Evolutionary conservation across 2,888 invertebrate genomes (phyloP).

Genomic region (Hyles lineata): DNA sequence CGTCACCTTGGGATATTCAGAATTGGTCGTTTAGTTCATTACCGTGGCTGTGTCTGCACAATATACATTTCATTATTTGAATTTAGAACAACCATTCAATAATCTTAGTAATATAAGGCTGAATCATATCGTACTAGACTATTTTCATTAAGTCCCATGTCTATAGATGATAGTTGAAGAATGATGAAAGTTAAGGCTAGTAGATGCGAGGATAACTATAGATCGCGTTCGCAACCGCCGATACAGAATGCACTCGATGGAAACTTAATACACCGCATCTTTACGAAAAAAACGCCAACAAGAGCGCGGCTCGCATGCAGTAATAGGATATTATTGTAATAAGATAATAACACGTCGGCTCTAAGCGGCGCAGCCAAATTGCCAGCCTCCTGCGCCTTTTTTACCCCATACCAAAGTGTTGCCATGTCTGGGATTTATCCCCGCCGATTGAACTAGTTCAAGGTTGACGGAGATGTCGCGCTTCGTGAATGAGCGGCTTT

Average conservation of each 20-base stretch:
- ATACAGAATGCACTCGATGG: slow-evolving; percentile 20
- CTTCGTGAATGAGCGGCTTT: slow-evolving; percentile 74
- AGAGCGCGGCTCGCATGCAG: slow-evolving; percentile 49
- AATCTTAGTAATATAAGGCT: too few relatives aligned
- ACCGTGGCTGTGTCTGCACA: not conserved
- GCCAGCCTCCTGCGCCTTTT: slow-evolving; percentile 52
- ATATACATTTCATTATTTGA: not conserved
- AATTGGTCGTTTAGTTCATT: not conserved
- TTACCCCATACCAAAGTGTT: slow-evolving; percentile 61
- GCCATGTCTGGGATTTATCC: slow-evolving; percentile 71
- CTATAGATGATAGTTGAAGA: not conserved
- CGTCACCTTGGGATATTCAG: slow-evolving; percentile 58
- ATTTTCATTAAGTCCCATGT: not conserved
- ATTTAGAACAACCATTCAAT: not conserved
- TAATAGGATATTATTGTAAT: slow-evolving; percentile 74
- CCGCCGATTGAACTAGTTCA: slow-evolving; percentile 80
- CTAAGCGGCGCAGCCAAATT: slow-evolving; percentile 68
- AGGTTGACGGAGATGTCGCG: slow-evolving; percentile 67
- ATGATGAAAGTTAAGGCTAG: not conserved
- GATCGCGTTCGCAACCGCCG: slow-evolving; percentile 14
- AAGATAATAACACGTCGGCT: slow-evolving; percentile 80
- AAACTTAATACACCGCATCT: slow-evolving; percentile 31
- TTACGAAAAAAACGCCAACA: slow-evolving; percentile 32
- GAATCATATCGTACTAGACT: not conserved
- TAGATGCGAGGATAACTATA: not conserved